Percentiles rank a stretch among this genome's conserved stretches.
Evolutionary conservation across 2,113 vertebrate genomes (phyloP).

Genomic region (Pelvicachromis taeniatus): DNA sequence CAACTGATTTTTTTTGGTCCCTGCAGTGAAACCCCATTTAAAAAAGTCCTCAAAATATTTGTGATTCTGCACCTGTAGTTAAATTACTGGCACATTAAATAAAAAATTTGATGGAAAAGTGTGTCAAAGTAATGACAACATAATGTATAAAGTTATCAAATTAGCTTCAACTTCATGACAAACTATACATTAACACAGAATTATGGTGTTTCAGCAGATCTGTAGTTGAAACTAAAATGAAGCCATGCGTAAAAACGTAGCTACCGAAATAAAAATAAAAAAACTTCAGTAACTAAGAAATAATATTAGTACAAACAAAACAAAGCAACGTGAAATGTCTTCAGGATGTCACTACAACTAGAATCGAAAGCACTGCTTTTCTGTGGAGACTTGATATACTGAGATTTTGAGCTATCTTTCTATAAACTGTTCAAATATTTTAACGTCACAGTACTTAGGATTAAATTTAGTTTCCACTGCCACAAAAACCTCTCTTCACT

Average conservation of each 20-base stretch:
- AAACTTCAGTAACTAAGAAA: not conserved
- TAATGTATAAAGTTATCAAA: too few relatives aligned
- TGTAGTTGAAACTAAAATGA: not conserved
- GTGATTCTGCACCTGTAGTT: not conserved
- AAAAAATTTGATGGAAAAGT: too few relatives aligned
- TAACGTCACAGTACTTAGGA: not conserved
- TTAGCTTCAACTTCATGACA: too few relatives aligned
- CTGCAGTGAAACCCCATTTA: rapidly evolving
- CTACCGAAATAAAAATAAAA: not conserved
- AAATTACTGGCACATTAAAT: not conserved
- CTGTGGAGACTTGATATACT: too few relatives aligned
- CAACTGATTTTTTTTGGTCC: not conserved
- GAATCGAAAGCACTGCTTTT: too few relatives aligned
- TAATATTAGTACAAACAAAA: too few relatives aligned
- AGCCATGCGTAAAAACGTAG: not conserved
- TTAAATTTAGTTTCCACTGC: rapidly evolving
- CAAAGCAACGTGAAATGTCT: too few relatives aligned
- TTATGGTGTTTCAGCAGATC: too few relatives aligned
- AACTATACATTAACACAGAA: too few relatives aligned
- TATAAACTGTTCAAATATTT: not conserved
- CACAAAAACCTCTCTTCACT: not conserved
- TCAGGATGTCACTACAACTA: too few relatives aligned
- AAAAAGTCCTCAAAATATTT: rapidly evolving
- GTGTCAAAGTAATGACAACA: too few relatives aligned
- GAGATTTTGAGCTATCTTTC: not conserved